Evolutionary conservation across 2,888 invertebrate genomes (phyloP), one percentile per base, ranked within the genome.

Genomic region (Xanthia icteritia): DNA sequence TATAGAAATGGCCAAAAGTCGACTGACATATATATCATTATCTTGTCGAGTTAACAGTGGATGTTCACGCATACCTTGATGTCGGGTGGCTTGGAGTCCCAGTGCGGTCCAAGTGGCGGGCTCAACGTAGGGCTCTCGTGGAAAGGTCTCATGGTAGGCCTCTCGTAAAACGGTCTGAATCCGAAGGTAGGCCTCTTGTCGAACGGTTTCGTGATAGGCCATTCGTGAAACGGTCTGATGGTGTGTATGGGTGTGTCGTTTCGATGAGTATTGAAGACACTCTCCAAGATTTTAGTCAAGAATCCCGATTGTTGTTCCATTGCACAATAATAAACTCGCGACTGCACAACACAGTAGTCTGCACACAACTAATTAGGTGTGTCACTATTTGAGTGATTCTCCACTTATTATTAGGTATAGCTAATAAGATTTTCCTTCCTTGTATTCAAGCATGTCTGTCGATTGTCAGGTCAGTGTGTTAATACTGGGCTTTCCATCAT

Each of bases 351-450:
- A n/a, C 54, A 27, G 23, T 2, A 70, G 6, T 8, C n/a, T n/a
- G 36, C 31, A 23, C 42, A 61, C 77, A 60, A 77, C 69, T 77
- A 61, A 51, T 51, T 27, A 27, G 0, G 2, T 27, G 42, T n/a
- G 11, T 60, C 51, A 17, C 51, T n/a, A 48, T 39, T 48, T 39
- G 8, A 27, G 56, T 76, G 5, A 45, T 9, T 27, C 11, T 48
- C 31, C 13, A n/a, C 8, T 27, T 72, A 31, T 2, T 31, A 31
- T 39, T 66, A 54, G 20, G 20, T 58, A 9, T 51, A 1, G 13
- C 3, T 45, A 8, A 42, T 17, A 71, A 2, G 0, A 31, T 68
- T 72, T 77, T 77, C 76, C 77, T 77, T 61, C 75, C 31, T 75
- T n/a, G 9, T 31, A n/a, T 27, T 8, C n/a, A 36, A 13, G 36